Evolutionary conservation across 1,140 invertebrate species (phyloP), one percentile per base, ranked within the genome.

Genomic region (Drosophila orosa): DNA sequence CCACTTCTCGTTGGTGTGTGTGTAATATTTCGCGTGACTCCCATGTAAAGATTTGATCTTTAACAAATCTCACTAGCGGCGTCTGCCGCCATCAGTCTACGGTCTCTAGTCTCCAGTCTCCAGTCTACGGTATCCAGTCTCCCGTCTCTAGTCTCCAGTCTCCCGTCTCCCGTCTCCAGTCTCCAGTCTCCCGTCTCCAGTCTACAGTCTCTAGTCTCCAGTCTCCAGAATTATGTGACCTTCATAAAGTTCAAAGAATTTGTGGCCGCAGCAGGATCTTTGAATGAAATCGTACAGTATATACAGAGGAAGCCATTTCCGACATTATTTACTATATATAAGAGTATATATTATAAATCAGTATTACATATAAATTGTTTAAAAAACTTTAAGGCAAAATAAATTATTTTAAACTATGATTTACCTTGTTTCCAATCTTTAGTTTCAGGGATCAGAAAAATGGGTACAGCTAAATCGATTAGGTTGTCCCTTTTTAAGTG

Each of bases 11-110:
- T 42, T n/a, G 52, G 25, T 48, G 54, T 50, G 48, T 42, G 37
- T 75, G 72, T 75, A 74, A 66, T 68, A 66, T 81, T 85, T 86
- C 63, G 82, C 82, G 78, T 85, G 81, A 85, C 82, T 86, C 62
- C 75, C 75, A 72, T 83, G 80, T 80, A 78, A 63, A 66, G 72
- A 76, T 76, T 57, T 40, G 77, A 85, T 80, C 68, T 86, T 74
- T 61, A 73, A 40, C 40, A 61, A 35, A 84, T 84, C 80, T 84
- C 47, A 71, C 52, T 74, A 33, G 68, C 65, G 74, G 80, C 80
- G 29, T 66, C 61, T 31, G 55, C 40, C 45, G 63, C 27, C 66
- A 40, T 40, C 61, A 31, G 65, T 61, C 39, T 55, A 8, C 31
- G 9, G 17, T 42, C 7, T 42, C 13, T 24, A 27, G 29, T 54